Evolutionary conservation across 2,113 vertebrate species (phyloP), one percentile per base, ranked within the genome.

Genomic region (Pseudopodoces humilis): DNA sequence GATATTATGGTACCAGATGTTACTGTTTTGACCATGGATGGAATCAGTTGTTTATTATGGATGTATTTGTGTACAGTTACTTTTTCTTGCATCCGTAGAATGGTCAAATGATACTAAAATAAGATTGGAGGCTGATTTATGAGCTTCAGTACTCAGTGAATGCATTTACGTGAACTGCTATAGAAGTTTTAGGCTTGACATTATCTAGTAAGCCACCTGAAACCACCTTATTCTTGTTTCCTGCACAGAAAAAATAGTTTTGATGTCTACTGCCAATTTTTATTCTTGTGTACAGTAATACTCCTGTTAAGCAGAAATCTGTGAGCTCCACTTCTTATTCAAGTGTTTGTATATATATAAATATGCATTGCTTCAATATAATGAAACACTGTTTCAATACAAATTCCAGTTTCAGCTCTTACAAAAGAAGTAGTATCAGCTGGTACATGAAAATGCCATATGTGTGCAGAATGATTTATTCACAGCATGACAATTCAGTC

Each of bases 401-500:
- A 75, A 88, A 78, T 88, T 77, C 50, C 47, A 44, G 35, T 70
- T 92, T 81, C 68, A 63, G 63, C 79, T 94, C 56, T 92, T 90
- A 83, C 50, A 81, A 94, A 91, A 82, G 63, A 68, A 47, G 83
- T 74, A 74, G 50, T 67, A 59, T 90, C 68, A 88, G 67, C 88
- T 95, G 46, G 76, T 93, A 83, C 39, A 47, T 55, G 44, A 87
- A 88, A 93, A 88, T 80, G 52, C 81, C 46, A 64, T 78, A 64
- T 91, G 81, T 79, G 87, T 89, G 69, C 65, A 84, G 60, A 83
- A 78, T 69, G 60, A 69, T 93, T 93, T 94, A 86, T 85, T 94
- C 83, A 88, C 72, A 88, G 88, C 80, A 68, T 63, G 72, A 81
- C 89, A 90, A 90, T 92, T 95, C 69, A 81, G 83, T 86, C 88